phyloP scores from a whole-genome alignment of 2,113 vertebrate genomes.

The Tyto alba region DNA sequence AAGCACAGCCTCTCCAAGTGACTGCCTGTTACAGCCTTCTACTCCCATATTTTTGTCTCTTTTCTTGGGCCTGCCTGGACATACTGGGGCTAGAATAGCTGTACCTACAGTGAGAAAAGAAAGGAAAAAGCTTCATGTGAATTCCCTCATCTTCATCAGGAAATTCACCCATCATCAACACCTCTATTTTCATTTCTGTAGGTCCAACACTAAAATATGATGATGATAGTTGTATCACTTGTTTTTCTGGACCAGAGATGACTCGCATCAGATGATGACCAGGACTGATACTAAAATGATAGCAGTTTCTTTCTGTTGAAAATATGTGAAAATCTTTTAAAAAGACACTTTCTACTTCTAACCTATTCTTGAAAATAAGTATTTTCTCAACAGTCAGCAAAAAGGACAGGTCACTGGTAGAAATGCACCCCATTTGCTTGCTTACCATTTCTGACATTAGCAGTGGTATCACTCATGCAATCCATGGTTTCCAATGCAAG shows the following conservation, averaged over 20 bases:
- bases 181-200: neutral
- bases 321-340: neutral
- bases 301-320: neutral
- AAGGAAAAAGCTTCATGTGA: neutral
- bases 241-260: neutral
- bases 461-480: neutral
- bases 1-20: neutral
- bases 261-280: neutral
- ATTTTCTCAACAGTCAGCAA: neutral
- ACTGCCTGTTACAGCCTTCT: neutral
- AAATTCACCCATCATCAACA: neutral
- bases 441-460: neutral
- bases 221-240: neutral
- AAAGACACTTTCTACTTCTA: neutral
- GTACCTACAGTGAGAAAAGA: neutral
- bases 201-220: neutral
- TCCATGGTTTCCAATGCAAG: neutral
- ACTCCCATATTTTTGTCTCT: neutral
- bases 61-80: neutral
- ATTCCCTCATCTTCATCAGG: neutral
- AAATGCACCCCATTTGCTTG: neutral
- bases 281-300: neutral
- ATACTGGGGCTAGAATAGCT: neutral
- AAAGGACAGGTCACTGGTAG: neutral
- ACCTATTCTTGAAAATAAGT: neutral